phyloP scores from a whole-genome alignment of 2,113 vertebrate genomes.

The Chionodraco myersi region DNA sequence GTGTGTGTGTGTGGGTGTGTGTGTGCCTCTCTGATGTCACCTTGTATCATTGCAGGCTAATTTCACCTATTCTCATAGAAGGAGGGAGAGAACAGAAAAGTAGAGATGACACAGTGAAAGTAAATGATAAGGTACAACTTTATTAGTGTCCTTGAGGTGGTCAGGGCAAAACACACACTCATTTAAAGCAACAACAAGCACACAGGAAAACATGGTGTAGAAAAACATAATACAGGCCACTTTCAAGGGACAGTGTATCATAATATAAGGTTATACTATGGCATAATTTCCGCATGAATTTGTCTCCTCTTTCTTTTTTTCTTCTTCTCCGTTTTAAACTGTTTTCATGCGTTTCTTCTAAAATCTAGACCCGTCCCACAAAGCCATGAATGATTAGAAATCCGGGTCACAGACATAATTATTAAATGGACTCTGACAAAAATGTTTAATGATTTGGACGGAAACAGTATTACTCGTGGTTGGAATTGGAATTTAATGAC shows the following conservation, averaged over 20 bases:
- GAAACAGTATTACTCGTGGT: slow-evolving; percentile 59
- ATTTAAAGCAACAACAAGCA: slow-evolving; percentile 36
- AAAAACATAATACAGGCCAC: neutral
- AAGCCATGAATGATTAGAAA: slow-evolving; percentile 30
- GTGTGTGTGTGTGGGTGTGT: slow-evolving; percentile 47
- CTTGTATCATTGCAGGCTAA: slow-evolving; percentile 84
- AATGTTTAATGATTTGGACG: slow-evolving; percentile 51
- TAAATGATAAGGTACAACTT: slow-evolving; percentile 73
- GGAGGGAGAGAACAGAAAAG: slow-evolving; percentile 58
- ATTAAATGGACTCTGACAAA: slow-evolving; percentile 48
- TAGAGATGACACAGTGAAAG: slow-evolving; percentile 53
- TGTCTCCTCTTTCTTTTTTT: neutral
- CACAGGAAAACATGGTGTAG: neutral
- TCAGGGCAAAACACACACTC: slow-evolving; percentile 7
- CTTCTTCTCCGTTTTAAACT: neutral
- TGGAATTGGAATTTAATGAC: slow-evolving; percentile 65
- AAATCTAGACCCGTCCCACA: slow-evolving; percentile 30
- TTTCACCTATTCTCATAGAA: slow-evolving; percentile 77
- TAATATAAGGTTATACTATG: neutral
- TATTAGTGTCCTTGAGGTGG: slow-evolving; percentile 69
- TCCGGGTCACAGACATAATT: slow-evolving; percentile 46
- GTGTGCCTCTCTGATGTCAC: slow-evolving; percentile 76
- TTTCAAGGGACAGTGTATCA: neutral
- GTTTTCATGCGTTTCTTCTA: slow-evolving; percentile 1
- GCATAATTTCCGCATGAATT: neutral